A percentile compares a stretch with the other conserved stretches of the same genome.
These are phyloP conservation scores for Chrysodeixis includens DNA, from an alignment of 2,888 invertebrate species.

Conservation along the genomic window DNA sequence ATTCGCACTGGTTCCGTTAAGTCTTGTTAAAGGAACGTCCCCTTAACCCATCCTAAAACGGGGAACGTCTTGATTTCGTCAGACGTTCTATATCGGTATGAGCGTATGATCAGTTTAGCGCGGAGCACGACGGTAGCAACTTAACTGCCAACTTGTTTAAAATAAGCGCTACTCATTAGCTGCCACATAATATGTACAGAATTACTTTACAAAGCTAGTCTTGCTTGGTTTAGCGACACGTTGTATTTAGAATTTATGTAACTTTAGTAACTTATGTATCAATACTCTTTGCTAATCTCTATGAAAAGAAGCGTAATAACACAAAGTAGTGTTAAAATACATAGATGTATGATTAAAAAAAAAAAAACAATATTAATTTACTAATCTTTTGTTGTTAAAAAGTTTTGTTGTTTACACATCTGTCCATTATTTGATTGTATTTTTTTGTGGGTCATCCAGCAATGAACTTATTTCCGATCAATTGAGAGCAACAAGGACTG, in stretches of 20 bases:
- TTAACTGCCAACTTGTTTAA: constrained; percentile 23
- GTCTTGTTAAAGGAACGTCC: constrained; percentile 26
- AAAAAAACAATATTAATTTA: no score
- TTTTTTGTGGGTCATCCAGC: constrained; percentile 58
- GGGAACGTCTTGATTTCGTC: constrained; percentile 49
- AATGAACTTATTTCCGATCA: constrained; percentile 64
- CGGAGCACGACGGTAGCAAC: constrained; percentile 22
- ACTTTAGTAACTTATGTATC: not conserved
- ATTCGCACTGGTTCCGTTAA: not conserved
- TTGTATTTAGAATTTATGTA: not conserved
- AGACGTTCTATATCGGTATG: constrained; percentile 47
- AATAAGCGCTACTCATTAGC: constrained; percentile 28
- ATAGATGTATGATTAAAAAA: no score
- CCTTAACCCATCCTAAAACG: constrained; percentile 43
- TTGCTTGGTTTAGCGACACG: not conserved
- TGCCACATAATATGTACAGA: constrained; percentile 9
- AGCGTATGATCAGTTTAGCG: constrained; percentile 44
- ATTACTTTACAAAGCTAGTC: constrained; percentile 15
- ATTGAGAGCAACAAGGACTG: constrained; percentile 64
- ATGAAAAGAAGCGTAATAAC: not conserved
- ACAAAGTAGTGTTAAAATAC: no score
- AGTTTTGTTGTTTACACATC: not conserved
- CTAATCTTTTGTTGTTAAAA: not conserved
- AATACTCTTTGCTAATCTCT: no score
- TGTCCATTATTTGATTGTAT: constrained; percentile 40